Evolutionary conservation across 2,797 vertebrate species (phyloP).

Genomic region (Pipistrellus pygmaeus): DNA sequence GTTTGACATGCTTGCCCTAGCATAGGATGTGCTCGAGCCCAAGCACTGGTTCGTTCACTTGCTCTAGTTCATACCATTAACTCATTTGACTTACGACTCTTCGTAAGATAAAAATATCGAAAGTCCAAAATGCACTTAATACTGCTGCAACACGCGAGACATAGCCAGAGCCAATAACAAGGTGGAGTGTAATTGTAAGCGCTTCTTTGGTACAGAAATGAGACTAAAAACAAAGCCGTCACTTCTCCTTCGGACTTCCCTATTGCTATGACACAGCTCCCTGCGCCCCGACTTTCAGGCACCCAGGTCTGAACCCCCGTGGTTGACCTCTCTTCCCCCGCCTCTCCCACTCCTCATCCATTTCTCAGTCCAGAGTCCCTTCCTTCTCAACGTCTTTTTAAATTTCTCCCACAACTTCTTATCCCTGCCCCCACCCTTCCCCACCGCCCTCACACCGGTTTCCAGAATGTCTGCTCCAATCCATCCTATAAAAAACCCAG

Average conservation of each 20-base stretch:
- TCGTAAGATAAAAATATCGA: accelerated
- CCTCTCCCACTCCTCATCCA: neutral
- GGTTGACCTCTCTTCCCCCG: neutral
- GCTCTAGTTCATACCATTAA: neutral
- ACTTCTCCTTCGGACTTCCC: slow-evolving; percentile 48
- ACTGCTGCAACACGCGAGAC: neutral
- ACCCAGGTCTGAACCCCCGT: neutral
- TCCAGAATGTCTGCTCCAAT: neutral
- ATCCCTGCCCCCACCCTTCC: neutral
- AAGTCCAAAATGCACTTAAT: neutral
- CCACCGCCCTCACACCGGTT: neutral
- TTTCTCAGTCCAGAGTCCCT: neutral
- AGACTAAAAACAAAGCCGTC: neutral
- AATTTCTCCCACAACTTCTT: neutral
- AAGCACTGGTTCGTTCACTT: neutral
- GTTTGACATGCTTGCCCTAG: no score
- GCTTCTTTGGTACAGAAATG: neutral
- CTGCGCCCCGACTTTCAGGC: neutral
- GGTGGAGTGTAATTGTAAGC: neutral
- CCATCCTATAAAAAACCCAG: neutral
- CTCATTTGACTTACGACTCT: neutral
- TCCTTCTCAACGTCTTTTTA: neutral
- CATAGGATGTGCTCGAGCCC: neutral
- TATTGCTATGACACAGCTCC: neutral
- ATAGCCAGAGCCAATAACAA: neutral